Evolutionary conservation across 64 coral and sea anemone genomes (phyloP).

Genomic region (Montipora sp.): DNA sequence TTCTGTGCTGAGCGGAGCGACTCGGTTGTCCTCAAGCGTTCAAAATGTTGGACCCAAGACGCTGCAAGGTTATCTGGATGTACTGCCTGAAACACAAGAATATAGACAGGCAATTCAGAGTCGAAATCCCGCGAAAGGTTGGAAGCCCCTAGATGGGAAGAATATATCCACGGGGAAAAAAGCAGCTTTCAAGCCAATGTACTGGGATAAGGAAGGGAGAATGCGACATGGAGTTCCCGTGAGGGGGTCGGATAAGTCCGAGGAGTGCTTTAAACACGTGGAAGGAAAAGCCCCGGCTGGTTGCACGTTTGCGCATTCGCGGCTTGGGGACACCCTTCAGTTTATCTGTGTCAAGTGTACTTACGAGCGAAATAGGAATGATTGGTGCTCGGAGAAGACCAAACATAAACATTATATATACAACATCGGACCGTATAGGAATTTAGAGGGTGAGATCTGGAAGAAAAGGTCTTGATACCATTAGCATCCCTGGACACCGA

Average conservation of each 20-base stretch:
- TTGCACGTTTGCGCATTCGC: conserved; percentile 94
- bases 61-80: conserved; percentile 82
- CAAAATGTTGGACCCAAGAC: conserved; percentile 69
- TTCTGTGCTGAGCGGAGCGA: conserved; percentile 64
- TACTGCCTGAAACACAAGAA: conserved; percentile 82
- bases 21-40: conserved; percentile 34
- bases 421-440: conserved; percentile 92
- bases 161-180: conserved; percentile 79
- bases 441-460: conserved; percentile 89
- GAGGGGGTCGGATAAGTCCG: conserved; percentile 92
- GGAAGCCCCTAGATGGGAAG: conserved; percentile 85
- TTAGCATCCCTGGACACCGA: not conserved
- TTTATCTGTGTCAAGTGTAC: conserved; percentile 96
- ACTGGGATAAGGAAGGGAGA: conserved; percentile 89
- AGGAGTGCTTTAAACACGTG: conserved; percentile 86
- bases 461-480: conserved; percentile 16
- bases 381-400: conserved; percentile 89
- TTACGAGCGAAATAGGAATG: conserved; percentile 76
- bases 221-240: conserved; percentile 94
- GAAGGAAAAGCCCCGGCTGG: conserved; percentile 78
- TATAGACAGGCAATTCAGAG: conserved; percentile 73
- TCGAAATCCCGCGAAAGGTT: conserved; percentile 75
- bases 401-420: conserved; percentile 88
- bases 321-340: conserved; percentile 93
- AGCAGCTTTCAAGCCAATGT: conserved; percentile 89